Base-by-base conservation (phyloP, 2,113 vertebrate species). In the Glaucomys volans region DNA sequence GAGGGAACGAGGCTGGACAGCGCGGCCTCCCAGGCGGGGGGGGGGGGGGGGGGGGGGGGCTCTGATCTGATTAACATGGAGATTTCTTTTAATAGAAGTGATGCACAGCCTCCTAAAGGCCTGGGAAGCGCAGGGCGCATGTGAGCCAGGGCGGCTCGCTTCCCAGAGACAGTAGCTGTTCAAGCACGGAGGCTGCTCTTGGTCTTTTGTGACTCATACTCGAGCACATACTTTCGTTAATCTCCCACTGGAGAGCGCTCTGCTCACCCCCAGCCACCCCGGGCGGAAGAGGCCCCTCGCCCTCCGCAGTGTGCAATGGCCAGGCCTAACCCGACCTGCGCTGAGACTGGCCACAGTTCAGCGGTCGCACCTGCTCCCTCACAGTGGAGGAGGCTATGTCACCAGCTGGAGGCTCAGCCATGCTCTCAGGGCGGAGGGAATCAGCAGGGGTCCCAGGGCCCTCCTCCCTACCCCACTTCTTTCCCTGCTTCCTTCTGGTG, bases 321-420 rank as follows among this genome's bases (percentile, higher is more conserved):
- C 40, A 66, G 13, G 14, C 20, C 0, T 54, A 13, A 24, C 9
- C 54, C 18, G 76, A 59, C 40, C 40, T 13, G 2, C 57, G 10
- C 30, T 16, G 35, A n/a, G 24, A 13, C 1, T 1, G 4, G 20
- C 17, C 11, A 0, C 59, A 42, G 62, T 20, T 69, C 14, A 5
- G 32, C 26, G 66, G 57, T 20, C 12, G 4, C 5, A 1, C 0
- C 1, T 0, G 5, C 22, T 20, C 9, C 44, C 76, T 74, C 37
- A 3, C 40, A 32, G 40, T 0, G 67, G 32, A 47, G 35, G 18
- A 1, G 10, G 22, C 26, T 59, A 4, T 4, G 35, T 44, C 10
- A 0, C 1, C 6, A 0, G 35, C 20, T 0, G 0, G 14, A 14
- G 22, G 42, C 30, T 24, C 5, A 9, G 28, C 2, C 32, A 35